Conservation (phyloP, 1,140 invertebrate species). For the Cryptotermes secundus region DNA sequence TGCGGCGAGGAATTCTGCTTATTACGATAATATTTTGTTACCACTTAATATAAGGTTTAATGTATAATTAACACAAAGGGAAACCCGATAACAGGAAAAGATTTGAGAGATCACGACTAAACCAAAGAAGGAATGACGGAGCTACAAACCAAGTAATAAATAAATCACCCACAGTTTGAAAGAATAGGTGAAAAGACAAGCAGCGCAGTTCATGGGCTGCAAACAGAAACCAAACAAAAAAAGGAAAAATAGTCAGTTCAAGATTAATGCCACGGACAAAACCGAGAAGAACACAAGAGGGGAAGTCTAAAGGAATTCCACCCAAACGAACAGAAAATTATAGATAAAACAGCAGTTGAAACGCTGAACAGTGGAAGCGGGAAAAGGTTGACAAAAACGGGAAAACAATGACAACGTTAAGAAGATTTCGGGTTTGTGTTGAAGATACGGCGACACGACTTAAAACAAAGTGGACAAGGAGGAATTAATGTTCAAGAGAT, state of each 20-base stretch:
- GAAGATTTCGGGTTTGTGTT: slow-evolving; percentile 15
- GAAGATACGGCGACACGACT: slow-evolving; percentile 9
- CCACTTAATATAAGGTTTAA: background rate
- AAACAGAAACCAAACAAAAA: background rate
- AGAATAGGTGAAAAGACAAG: slow-evolving; percentile 19
- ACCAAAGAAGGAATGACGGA: background rate
- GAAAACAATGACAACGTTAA: slow-evolving; percentile 7
- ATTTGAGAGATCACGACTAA: slow-evolving; percentile 13
- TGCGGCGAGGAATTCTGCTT: background rate
- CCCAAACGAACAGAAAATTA: background rate
- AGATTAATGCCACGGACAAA: background rate
- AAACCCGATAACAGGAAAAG: background rate
- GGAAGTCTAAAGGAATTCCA: background rate
- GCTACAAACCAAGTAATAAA: slow-evolving; percentile 12
- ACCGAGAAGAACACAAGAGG: background rate
- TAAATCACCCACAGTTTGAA: background rate
- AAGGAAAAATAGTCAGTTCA: background rate
- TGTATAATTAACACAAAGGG: slow-evolving; percentile 8
- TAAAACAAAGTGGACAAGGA: slow-evolving; percentile 19
- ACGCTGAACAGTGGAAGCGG: background rate
- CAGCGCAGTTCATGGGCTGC: slow-evolving; percentile 1
- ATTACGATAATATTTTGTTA: background rate
- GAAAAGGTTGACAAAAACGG: background rate
- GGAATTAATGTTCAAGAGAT: slow-evolving; percentile 2
- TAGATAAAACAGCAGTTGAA: slow-evolving; percentile 14